Base-by-base conservation (phyloP, 2,797 vertebrate genomes). In the Scarus forsteni region DNA sequence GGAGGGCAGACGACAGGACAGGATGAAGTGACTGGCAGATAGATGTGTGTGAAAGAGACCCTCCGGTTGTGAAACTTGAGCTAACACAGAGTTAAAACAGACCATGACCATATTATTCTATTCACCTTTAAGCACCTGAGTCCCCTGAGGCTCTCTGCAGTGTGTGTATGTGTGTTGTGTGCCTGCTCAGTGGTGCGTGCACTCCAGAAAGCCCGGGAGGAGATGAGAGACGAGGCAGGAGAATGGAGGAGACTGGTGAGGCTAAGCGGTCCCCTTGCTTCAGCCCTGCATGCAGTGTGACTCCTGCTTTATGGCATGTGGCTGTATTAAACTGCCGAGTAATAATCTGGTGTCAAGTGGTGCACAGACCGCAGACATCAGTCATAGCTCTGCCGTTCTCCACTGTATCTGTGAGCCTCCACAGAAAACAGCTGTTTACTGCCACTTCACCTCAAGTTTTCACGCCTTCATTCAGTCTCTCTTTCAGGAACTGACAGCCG, bases 321-420 rank as follows among this genome's bases (percentile, higher is more conserved):
- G 82, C 85, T 85, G 86, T 84, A 92, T 93, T 91, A 91, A 90
- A 91, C 84, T 64, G 62, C 81, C 81, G 83, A 87, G 91, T 85
- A 88, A 94, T 94, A 92, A 93, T 93, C 89, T 91, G 87, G 84
- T 92, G 92, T 93, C 90, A 92, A 91, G 88, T 89, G 86, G 89
- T 75, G 87, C 85, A 77, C 80, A 72, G 80, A 86, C 86, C 86
- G 61, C 73, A 83, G 78, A 81, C 92, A 92, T 94, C 89, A 90
- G 88, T 93, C 92, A 92, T 71, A 51, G 75, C 16, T 64, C 80
- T 85, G 49, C 85, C 46, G 44, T 72, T 59, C 77, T 67, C 44
- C 43, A 60, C 70, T 74, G 66, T 66, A 69, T 79, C 76, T 60
- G 58, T 62, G 76, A 73, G 68, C 75, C 65, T 66, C 38, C 19